Percentiles rank a stretch among this genome's conserved stretches.
Conservation (phyloP, 2,797 vertebrate species). For the Oophaga sylvatica region DNA sequence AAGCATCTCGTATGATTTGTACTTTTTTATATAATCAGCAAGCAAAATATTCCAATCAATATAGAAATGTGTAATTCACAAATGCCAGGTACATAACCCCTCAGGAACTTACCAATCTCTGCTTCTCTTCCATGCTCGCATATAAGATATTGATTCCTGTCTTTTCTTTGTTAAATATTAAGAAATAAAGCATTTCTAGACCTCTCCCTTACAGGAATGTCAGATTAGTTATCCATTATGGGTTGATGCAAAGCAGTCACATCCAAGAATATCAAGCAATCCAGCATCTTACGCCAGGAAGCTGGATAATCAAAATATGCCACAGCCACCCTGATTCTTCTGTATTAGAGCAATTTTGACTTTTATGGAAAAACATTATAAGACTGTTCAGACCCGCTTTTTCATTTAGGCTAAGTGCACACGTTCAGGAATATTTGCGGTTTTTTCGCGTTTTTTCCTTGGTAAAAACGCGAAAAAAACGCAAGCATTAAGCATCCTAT, state of each 20-base stretch:
- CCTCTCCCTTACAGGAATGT: conserved; percentile 63
- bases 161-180: conserved; percentile 51
- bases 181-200: conserved; percentile 60
- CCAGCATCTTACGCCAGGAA: background rate
- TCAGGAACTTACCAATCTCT: conserved; percentile 39
- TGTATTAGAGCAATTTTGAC: background rate
- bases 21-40: background rate
- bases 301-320: background rate
- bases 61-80: background rate
- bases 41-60: background rate
- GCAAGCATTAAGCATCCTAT: too few species aligned
- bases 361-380: background rate
- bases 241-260: conserved; percentile 43
- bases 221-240: conserved; percentile 69
- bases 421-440: too few species aligned
- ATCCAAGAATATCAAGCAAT: conserved; percentile 15
- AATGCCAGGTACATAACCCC: conserved; percentile 1
- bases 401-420: too few species aligned
- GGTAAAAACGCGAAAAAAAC: too few species aligned
- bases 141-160: background rate
- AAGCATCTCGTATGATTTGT: background rate
- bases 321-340: background rate
- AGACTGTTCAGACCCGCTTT: background rate
- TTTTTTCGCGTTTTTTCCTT: too few species aligned
- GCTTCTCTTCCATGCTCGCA: conserved; percentile 25